These are phyloP conservation scores for Armadillidium nasatum DNA, from an alignment of 1,140 invertebrate genomes.

Conservation along the genomic window DNA sequence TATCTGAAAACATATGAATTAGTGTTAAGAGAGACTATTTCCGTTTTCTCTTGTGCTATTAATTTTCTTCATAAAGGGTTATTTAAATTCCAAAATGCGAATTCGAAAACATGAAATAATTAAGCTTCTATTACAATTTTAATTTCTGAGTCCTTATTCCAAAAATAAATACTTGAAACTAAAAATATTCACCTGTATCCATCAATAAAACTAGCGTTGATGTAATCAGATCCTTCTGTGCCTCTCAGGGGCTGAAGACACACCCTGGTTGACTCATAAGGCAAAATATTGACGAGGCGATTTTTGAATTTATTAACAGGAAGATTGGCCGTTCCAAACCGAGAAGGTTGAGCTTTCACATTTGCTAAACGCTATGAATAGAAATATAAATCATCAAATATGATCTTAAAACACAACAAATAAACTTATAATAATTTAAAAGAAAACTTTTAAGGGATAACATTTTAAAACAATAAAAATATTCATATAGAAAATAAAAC, in stretches of 20 bases:
- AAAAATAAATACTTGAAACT: no score
- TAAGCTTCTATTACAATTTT: background rate
- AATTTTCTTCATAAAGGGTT: no score
- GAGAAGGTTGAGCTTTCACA: constrained; percentile 86
- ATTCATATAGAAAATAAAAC: no score
- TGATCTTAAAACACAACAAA: background rate
- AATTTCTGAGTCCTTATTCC: background rate
- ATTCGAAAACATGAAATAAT: background rate
- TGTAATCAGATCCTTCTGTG: constrained; percentile 95
- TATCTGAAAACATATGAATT: constrained; percentile 55
- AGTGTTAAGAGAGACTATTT: no score
- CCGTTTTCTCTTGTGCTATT: no score
- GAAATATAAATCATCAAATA: no score
- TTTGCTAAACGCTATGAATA: constrained; percentile 72
- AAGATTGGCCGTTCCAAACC: constrained; percentile 92
- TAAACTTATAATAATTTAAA: background rate
- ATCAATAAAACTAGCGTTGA: constrained; percentile 97
- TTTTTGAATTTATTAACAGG: constrained; percentile 98
- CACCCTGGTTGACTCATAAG: constrained; percentile 91
- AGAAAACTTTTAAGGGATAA: constrained; percentile 20
- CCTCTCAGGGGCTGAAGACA: constrained; percentile 85
- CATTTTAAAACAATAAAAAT: constrained; percentile 20
- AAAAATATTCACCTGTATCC: constrained; percentile 59
- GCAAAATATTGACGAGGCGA: constrained; percentile 91
- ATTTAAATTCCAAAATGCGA: no score